Base-by-base conservation (phyloP, 2,888 invertebrate genomes). In the Chloroclysta siterata region DNA sequence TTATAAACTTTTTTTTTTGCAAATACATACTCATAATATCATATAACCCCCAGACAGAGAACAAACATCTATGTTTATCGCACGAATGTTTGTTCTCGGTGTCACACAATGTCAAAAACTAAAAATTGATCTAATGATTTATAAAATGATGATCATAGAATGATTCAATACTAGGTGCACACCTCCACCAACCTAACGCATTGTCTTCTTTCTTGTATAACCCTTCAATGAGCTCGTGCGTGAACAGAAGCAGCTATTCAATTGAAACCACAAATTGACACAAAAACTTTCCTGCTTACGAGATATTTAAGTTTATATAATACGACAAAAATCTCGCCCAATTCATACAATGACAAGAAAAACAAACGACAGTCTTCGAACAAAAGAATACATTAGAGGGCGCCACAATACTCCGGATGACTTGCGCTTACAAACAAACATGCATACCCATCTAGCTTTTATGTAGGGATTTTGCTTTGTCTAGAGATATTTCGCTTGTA, bases 301-400 rank as follows among this genome's bases (percentile, higher is more conserved):
- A 39, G 8, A 6, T 6, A 2, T 13, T 11, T 13, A 11, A 51
- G 33, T 36, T 52, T 39, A 10, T 17, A 52, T 17, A 28, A 48
- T 14, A 39, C 36, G 13, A 15, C 52, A 22, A 52, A 48, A 39
- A 52, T 39, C 52, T 17, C 39, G 39, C 36, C 47, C 58, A 39
- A 57, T 15, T 51, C 36, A 54, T 33, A 61, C 52, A 64, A 52
- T 55, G 56, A 63, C 56, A 55, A 55, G 63, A 67, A 50, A 59
- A 67, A 60, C 51, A 61, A 66, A 69, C 50, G 63, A 65, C 50
- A 59, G 61, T 56, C 54, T 52, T 5, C 55, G 51, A 63, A 71
- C 69, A 71, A 71, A 71, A 68, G 64, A 67, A 60, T 66, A 69
- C 68, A 68, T 71, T 69, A 69, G 46, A 61, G 55, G 46, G 39